Conservation (phyloP, 2,113 vertebrate genomes). For the Procavia capensis region DNA sequence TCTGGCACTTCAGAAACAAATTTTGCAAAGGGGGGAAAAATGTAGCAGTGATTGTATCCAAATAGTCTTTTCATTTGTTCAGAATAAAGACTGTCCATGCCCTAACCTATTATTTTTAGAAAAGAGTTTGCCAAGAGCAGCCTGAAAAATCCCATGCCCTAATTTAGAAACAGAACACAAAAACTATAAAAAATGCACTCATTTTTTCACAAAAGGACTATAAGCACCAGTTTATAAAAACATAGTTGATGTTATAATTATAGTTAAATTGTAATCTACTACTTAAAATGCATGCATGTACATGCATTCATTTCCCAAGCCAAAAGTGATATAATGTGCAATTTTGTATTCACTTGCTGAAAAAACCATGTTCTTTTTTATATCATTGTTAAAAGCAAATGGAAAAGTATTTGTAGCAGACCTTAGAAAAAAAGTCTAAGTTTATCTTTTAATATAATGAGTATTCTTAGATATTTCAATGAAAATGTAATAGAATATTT, state of each 20-base stretch:
- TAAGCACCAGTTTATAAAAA: conserved; percentile 70
- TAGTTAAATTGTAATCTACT: conserved; percentile 59
- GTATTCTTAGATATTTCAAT: background rate
- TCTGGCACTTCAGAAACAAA: conserved; percentile 28
- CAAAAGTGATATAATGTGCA: conserved; percentile 59
- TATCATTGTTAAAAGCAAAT: conserved; percentile 19
- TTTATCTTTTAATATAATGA: background rate
- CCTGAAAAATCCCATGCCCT: conserved; percentile 45
- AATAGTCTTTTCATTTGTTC: conserved; percentile 67
- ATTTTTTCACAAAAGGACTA: conserved; percentile 59
- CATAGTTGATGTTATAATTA: conserved; percentile 76
- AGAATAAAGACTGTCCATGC: conserved; percentile 69
- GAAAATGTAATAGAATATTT: background rate
- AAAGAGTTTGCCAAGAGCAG: conserved; percentile 61
- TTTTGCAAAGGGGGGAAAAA: conserved; percentile 29
- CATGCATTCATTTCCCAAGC: background rate
- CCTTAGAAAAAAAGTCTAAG: background rate
- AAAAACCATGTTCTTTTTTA: background rate
- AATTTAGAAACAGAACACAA: conserved; percentile 73
- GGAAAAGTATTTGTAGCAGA: background rate
- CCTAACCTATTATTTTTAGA: conserved; percentile 75
- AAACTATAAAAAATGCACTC: conserved; percentile 66
- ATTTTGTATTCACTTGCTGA: conserved; percentile 49
- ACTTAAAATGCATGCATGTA: conserved; percentile 52
- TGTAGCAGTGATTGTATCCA: conserved; percentile 49